phyloP scores from a whole-genome alignment of 2,113 vertebrate species.

The Etheostoma cragini region DNA sequence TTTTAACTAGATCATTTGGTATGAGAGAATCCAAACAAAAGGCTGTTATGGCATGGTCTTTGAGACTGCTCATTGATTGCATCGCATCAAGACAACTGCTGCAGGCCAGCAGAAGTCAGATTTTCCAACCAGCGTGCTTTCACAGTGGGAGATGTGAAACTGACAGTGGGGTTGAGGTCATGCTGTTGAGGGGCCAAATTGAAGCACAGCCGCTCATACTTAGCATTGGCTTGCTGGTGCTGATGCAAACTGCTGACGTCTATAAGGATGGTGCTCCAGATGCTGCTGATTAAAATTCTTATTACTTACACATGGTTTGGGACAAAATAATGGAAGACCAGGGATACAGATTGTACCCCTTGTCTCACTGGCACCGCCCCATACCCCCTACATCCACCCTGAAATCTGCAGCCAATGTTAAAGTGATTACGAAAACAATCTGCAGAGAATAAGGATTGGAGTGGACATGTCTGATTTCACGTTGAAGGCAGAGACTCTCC shows the following conservation, averaged over 20 bases:
- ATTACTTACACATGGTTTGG: conserved; percentile 74
- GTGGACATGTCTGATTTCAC: conserved; percentile 57
- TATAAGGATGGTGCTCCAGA: conserved; percentile 74
- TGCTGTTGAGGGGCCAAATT: conserved; percentile 51
- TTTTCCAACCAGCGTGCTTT: conserved; percentile 79
- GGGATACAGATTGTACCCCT: conserved; percentile 30
- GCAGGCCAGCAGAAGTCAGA: conserved; percentile 71
- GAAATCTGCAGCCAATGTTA: conserved; percentile 53
- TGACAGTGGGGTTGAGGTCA: conserved; percentile 79
- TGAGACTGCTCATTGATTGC: conserved; percentile 41
- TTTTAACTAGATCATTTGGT: conserved; percentile 26
- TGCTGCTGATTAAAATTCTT: conserved; percentile 81
- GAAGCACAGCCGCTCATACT: conserved; percentile 68
- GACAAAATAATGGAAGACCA: conserved; percentile 52
- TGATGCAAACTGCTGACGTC: conserved; percentile 79
- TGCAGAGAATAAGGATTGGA: conserved; percentile 37
- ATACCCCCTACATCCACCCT: conserved; percentile 15
- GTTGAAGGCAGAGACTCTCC: conserved; percentile 41
- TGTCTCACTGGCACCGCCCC: not conserved
- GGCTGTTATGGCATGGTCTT: conserved; percentile 57
- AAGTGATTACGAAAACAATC: conserved; percentile 65
- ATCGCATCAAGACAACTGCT: conserved; percentile 45
- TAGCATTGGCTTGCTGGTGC: conserved; percentile 57
- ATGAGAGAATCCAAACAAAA: conserved; percentile 46
- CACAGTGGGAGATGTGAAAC: conserved; percentile 71